phyloP scores from a whole-genome alignment of 2,113 vertebrate genomes.

The Nyctibius bracteatus region DNA sequence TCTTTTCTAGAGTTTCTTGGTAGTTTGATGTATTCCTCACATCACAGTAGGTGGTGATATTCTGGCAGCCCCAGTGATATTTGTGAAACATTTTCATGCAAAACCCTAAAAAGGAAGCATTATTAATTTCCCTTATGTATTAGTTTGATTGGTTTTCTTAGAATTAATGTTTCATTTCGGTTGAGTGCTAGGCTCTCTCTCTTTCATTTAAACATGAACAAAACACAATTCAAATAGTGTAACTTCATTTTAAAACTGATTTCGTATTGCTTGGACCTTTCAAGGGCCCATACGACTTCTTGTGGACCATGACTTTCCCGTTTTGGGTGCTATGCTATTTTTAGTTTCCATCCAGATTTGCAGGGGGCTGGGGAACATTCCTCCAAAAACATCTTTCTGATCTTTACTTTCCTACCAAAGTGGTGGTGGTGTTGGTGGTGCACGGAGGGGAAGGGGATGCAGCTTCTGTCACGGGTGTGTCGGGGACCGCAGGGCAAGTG shows the following conservation, averaged over 20 bases:
- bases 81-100: neutral
- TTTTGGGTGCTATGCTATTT: neutral
- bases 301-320: fast-evolving
- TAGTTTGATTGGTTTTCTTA: neutral
- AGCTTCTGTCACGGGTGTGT: fast-evolving
- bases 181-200: neutral
- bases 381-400: neutral
- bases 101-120: neutral
- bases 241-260: neutral
- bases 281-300: neutral
- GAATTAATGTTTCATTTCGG: neutral
- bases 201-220: neutral
- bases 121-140: neutral
- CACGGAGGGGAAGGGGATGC: neutral
- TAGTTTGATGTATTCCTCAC: neutral
- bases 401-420: too few relatives aligned
- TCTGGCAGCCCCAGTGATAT: neutral
- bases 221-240: neutral
- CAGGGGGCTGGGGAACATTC: neutral
- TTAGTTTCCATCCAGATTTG: neutral
- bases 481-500: fast-evolving
- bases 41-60: neutral
- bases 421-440: neutral
- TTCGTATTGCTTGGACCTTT: neutral
- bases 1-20: neutral